Base-by-base conservation (phyloP, 2,113 vertebrate species). In the Pedetes capensis region DNA sequence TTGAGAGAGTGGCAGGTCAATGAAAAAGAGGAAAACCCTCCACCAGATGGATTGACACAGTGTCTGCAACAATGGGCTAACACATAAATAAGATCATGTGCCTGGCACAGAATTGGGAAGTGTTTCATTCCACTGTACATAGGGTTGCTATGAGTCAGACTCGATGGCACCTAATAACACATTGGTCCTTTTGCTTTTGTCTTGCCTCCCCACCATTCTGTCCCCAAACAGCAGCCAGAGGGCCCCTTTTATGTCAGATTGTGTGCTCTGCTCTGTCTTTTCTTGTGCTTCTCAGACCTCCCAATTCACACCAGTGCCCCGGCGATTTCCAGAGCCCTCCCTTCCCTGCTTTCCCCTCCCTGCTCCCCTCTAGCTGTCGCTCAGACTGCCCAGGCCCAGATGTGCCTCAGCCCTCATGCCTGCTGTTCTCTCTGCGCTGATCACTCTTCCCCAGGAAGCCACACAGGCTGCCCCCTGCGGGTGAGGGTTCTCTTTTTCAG, bases 401-500 rank as follows among this genome's bases (percentile, higher is more conserved):
- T 44, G 42, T 12, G 42, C 71, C 14, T 6, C 18, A 16, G 3
- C 7, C 7, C n/a, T 8, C 0, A 1, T 5, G 13, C 6, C 53
- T 72, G 53, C 49, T 13, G 7, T 18, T 22, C 18, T 22, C 18
- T 8, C 44, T 39, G 4, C 14, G 3, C 32, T 49, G 32, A 23
- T 0, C 1, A 1, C 1, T 55, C 14, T 18, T 44, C 39, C 39
- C 20, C 25, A 34, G 47, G 32, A 8, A 39, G 39, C 55, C 39
- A 12, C 3, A 0, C 0, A 29, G 39, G 13, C 55, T 29, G 22
- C 6, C 61, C 71, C 27, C 47, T 25, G 27, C 10, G 0, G 5
- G 2, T 1, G 11, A 68, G 64, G 16, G 2, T 42, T 78, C 64
- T 89, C 12, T 6, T 61, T 78, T 42, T 34, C 37, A 59, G n/a